Conservation (phyloP, 1,140 invertebrate species). For the Heliconius melpomene region DNA sequence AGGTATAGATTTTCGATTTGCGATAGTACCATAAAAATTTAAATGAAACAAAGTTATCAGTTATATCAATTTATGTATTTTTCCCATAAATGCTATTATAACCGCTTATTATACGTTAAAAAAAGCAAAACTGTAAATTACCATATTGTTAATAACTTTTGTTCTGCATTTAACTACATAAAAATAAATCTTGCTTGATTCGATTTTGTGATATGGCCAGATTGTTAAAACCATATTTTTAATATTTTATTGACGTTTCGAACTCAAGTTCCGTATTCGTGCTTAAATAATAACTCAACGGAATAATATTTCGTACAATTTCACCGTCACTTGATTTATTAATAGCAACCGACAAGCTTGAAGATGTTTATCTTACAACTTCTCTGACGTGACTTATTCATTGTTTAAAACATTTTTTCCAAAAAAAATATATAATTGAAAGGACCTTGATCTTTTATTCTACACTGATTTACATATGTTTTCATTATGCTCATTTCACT, state of each 20-base stretch:
- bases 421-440: conserved; percentile 51
- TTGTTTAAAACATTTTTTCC: conserved; percentile 60
- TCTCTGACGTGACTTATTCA: conserved; percentile 54
- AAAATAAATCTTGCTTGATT: conserved; percentile 36
- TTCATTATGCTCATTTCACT: conserved; percentile 46
- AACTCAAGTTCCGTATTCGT: conserved; percentile 39
- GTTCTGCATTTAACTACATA: conserved; percentile 19
- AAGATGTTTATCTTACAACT: conserved; percentile 47
- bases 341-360: conserved; percentile 44
- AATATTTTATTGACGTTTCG: conserved; percentile 40
- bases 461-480: conserved; percentile 58
- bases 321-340: conserved; percentile 49
- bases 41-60: background rate
- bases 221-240: conserved; percentile 30
- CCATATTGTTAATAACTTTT: conserved; percentile 7
- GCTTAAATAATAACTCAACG: conserved; percentile 40
- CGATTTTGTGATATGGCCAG: conserved; percentile 28
- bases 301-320: conserved; percentile 42
- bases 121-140: background rate
- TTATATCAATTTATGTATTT: conserved; percentile 1
- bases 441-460: conserved; percentile 55
- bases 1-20: too few species aligned
- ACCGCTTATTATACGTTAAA: background rate
- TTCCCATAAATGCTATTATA: background rate
- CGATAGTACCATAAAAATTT: background rate